Percentiles rank a stretch among this genome's conserved stretches.
Evolutionary conservation across 2,113 vertebrate species (phyloP).

Genomic region (Numenius arquata): DNA sequence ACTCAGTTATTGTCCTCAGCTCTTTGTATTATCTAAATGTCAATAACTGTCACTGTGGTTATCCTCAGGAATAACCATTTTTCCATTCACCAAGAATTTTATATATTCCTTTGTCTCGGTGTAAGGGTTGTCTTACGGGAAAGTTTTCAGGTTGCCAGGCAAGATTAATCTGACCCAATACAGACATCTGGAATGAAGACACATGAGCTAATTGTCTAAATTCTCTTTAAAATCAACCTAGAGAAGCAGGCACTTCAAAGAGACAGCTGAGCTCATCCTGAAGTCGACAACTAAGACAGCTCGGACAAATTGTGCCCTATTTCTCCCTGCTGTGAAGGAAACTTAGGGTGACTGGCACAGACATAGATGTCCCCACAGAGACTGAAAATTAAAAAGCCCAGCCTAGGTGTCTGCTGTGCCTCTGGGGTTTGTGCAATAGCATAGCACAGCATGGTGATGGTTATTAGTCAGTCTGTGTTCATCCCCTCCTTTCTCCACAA

Average conservation of each 20-base stretch:
- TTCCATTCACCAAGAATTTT: constrained; percentile 47
- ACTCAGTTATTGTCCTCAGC: constrained; percentile 1
- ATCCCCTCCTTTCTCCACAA: not conserved
- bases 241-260: not conserved
- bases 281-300: not conserved
- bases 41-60: constrained; percentile 2
- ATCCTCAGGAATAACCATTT: constrained; percentile 44
- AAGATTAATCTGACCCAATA: constrained; percentile 10
- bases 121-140: not conserved
- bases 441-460: not conserved
- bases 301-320: not conserved
- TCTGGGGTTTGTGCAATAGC: constrained; percentile 22
- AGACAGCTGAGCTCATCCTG: constrained; percentile 21
- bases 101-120: constrained; percentile 26
- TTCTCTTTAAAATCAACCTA: constrained; percentile 4
- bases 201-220: constrained; percentile 36
- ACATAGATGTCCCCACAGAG: not conserved
- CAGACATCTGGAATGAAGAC: not conserved
- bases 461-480: not conserved
- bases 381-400: not conserved
- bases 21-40: constrained; percentile 29
- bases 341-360: not conserved
- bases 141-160: constrained; percentile 54
- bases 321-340: not conserved
- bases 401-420: not conserved